Evolutionary conservation across 2,113 vertebrate genomes (phyloP).

Genomic region (Corythornis cristatus): DNA sequence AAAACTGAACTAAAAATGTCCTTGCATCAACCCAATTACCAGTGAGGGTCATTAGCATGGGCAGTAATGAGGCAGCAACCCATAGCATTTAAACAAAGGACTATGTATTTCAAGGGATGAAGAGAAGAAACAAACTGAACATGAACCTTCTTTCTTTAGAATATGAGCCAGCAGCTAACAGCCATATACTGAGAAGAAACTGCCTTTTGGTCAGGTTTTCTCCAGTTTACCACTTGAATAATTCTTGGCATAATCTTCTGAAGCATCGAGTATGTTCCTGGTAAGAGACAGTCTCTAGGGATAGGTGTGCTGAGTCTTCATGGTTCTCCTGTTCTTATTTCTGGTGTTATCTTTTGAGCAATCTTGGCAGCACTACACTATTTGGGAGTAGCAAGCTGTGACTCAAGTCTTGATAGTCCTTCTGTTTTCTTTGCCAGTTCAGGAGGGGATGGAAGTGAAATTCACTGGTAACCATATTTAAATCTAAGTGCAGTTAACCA

Average conservation of each 20-base stretch:
- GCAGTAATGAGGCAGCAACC: not conserved
- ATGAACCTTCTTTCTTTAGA: not conserved
- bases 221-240: not conserved
- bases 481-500: not conserved
- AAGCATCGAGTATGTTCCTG: not conserved
- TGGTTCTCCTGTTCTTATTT: not conserved
- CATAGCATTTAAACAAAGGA: not conserved
- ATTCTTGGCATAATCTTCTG: not conserved
- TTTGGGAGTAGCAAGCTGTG: not conserved
- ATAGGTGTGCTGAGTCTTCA: not conserved
- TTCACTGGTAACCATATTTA: not conserved
- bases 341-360: not conserved
- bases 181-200: not conserved
- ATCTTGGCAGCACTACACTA: not conserved
- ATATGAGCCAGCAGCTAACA: not conserved
- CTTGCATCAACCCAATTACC: not conserved
- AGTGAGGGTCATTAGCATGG: not conserved
- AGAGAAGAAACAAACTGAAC: not conserved
- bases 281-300: not conserved
- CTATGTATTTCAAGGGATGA: not conserved
- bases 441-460: not conserved
- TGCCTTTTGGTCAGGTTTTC: not conserved
- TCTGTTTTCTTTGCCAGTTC: not conserved
- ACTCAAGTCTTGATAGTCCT: not conserved
- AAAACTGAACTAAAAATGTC: not conserved